Evolutionary conservation across 2,888 invertebrate genomes (phyloP).

Genomic region (Anaspis maculata): DNA sequence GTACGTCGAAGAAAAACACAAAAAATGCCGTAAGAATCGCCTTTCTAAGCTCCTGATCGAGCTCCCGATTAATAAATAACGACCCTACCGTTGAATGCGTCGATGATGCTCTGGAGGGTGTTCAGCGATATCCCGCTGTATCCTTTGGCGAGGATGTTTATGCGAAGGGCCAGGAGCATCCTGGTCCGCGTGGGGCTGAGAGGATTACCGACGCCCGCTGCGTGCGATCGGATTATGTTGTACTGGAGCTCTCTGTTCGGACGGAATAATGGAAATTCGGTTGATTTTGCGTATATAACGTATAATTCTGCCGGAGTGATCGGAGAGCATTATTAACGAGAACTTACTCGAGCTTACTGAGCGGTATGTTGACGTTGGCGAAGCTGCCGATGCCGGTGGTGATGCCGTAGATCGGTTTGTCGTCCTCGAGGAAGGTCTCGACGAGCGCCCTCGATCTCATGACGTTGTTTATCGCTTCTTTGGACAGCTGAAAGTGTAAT

Average conservation of each 20-base stretch:
- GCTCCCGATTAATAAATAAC: background rate
- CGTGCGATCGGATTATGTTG: constrained; percentile 57
- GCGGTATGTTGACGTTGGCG: constrained; percentile 7
- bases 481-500: constrained; percentile 40
- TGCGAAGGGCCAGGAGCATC: constrained; percentile 54
- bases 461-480: constrained; percentile 47
- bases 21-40: background rate
- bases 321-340: too few species aligned
- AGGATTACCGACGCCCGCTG: constrained; percentile 56
- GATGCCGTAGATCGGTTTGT: constrained; percentile 11
- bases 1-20: constrained; percentile 9
- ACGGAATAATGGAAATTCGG: constrained; percentile 13
- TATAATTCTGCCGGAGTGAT: background rate
- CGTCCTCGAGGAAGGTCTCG: constrained; percentile 49
- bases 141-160: constrained; percentile 61
- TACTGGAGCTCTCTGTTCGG: constrained; percentile 53
- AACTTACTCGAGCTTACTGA: constrained; percentile 11
- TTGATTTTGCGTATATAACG: background rate
- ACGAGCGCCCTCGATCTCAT: constrained; percentile 46
- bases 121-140: constrained; percentile 54
- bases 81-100: constrained; percentile 53
- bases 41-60: background rate
- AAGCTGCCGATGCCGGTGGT: constrained; percentile 16
- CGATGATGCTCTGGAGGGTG: constrained; percentile 49
- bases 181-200: constrained; percentile 50